Evolutionary conservation across 2,113 vertebrate species (phyloP), one percentile per base, ranked within the genome.

Genomic region (Psittacara wagleri): DNA sequence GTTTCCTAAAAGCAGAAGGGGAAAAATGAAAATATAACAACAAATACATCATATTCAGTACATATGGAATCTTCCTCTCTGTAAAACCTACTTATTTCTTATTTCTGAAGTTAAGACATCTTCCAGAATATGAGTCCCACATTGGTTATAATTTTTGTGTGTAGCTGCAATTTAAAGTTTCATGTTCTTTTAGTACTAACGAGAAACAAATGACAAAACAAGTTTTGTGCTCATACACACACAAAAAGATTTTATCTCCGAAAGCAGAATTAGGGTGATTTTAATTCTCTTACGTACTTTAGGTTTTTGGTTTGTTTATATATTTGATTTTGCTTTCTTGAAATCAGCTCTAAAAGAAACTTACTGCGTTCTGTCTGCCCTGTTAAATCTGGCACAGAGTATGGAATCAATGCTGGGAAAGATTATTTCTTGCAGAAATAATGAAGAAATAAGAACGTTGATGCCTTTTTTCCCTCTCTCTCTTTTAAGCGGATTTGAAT

Each of bases 401-500:
- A 73, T 69, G 87, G 78, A 95, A 77, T 90, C 74, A 33, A 41
- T 79, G 62, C 81, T 94, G 86, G 84, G 69, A 92, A 89, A 79
- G 69, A 85, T 85, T 83, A 92, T 80, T 94, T 79, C 43, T 73
- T 80, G 41, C 29, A 93, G 88, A 91, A 94, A 69, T 86, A 94
- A 79, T 92, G 78, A 73, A 90, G 75, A 59, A 85, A 69, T 72
- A 31, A 48, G 91, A 95, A 88, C 85, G 55, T 27, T 96, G 73
- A 13, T 93, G 78, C 41, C 67, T 7, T 12, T n/a, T 91, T 81
- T 93, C 88, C 17, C 59, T 46, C 37, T 18, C 67, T 61, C 3
- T 9, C 57, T 80, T 51, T 88, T 95, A 89, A 96, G 35, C 88
- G 84, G 94, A 94, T 19, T 95, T 96, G 94, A 73, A 80, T 95